phyloP scores from a whole-genome alignment of 2,888 invertebrate genomes.

The Andrena minutula region DNA sequence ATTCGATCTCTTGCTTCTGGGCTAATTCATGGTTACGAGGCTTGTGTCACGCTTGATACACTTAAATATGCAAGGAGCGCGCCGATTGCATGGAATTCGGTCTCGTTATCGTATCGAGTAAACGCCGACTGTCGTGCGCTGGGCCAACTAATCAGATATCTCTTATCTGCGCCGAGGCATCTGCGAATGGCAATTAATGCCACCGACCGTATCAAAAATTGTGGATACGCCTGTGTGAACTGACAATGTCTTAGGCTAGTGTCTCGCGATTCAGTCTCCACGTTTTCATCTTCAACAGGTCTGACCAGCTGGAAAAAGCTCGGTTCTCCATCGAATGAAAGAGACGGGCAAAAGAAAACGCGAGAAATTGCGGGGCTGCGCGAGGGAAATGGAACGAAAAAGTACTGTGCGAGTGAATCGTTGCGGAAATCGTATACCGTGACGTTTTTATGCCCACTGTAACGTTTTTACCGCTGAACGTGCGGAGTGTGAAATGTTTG shows the following conservation, averaged over 20 bases:
- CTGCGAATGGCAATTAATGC: slow-evolving; percentile 42
- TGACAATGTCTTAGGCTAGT: slow-evolving; percentile 7
- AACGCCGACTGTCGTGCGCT: slow-evolving; percentile 14
- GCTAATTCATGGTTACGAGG: background rate
- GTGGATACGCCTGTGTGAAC: background rate
- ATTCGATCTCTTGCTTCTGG: background rate
- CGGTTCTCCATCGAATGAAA: slow-evolving; percentile 3
- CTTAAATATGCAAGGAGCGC: slow-evolving; percentile 29
- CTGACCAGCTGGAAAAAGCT: slow-evolving; percentile 34
- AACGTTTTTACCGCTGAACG: background rate
- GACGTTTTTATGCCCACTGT: background rate
- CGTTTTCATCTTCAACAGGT: slow-evolving; percentile 35
- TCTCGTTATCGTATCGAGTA: slow-evolving; percentile 22
- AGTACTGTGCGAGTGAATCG: background rate
- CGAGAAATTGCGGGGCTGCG: background rate
- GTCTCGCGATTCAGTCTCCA: slow-evolving; percentile 36
- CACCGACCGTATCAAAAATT: slow-evolving; percentile 35
- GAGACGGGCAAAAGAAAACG: background rate
- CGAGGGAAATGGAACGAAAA: slow-evolving; percentile 7
- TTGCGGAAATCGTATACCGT: slow-evolving; percentile 4
- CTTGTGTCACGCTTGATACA: slow-evolving; percentile 17
- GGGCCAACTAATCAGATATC: slow-evolving; percentile 33
- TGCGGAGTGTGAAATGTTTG: background rate
- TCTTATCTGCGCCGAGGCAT: slow-evolving; percentile 34
- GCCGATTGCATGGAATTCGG: background rate